phyloP scores from a whole-genome alignment of 2,797 vertebrate species.

The Oryzias dopingdopingensis region DNA sequence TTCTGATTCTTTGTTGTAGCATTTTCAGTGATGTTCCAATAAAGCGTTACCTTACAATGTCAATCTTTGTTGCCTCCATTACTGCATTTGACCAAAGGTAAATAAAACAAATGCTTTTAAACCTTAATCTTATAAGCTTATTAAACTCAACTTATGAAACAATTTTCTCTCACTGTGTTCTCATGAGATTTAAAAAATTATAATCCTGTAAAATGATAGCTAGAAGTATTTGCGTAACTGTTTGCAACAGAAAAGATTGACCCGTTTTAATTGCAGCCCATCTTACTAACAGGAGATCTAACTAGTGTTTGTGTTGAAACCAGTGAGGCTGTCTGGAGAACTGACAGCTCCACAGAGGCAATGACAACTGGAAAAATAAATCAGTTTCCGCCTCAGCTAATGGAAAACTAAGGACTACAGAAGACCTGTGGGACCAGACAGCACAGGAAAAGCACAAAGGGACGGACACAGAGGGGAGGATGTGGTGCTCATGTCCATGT shows the following conservation, averaged over 20 bases:
- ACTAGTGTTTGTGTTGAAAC: conserved; percentile 28
- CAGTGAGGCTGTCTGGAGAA: conserved; percentile 30
- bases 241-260: too few relatives aligned
- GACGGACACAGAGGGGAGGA: neutral
- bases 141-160: neutral
- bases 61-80: neutral
- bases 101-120: neutral
- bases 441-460: conserved; percentile 21
- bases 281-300: neutral
- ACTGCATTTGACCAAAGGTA: neutral
- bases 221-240: too few relatives aligned
- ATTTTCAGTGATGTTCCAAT: conserved; percentile 3
- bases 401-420: conserved; percentile 37
- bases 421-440: conserved; percentile 28
- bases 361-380: conserved; percentile 6
- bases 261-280: too few relatives aligned
- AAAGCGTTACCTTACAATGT: conserved; percentile 3
- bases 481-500: neutral
- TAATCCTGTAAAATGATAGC: too few relatives aligned
- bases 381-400: conserved; percentile 35
- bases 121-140: neutral
- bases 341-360: conserved; percentile 36
- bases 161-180: too few relatives aligned
- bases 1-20: neutral
- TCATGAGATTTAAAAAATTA: too few relatives aligned